phyloP scores from a whole-genome alignment of 2,113 vertebrate species.

The Chlorodrepanis virens region DNA sequence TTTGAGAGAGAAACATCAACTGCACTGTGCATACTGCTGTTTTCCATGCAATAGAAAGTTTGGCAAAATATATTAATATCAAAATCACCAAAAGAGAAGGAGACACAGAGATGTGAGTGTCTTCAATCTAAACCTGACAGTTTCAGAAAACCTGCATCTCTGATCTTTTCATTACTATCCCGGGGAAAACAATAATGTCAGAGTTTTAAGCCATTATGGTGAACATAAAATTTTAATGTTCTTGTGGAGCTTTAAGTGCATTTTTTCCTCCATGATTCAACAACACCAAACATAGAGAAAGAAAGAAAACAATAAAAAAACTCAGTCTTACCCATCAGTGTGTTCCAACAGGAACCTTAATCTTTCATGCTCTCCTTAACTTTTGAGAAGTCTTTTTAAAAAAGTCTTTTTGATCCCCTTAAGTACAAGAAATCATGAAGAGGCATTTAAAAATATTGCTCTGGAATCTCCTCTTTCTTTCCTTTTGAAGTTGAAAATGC shows the following conservation, averaged over 20 bases:
- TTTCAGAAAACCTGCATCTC: not conserved
- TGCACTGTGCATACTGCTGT: not conserved
- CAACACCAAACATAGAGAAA: not conserved
- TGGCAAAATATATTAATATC: not conserved
- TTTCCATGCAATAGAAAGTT: not conserved
- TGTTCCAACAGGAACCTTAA: not conserved
- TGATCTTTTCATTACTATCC: not conserved
- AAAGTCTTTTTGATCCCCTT: not conserved
- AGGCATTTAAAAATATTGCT: not conserved
- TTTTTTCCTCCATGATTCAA: not conserved
- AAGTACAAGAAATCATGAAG: not conserved
- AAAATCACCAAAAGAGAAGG: not conserved
- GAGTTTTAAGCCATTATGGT: not conserved
- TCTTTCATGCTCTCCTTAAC: not conserved
- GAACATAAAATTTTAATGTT: slow-evolving; percentile 45
- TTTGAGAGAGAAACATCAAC: not conserved
- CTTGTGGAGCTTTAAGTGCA: slow-evolving; percentile 19
- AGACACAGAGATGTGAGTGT: not conserved
- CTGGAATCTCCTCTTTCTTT: not conserved
- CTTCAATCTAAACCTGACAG: not conserved
- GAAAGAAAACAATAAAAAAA: not conserved
- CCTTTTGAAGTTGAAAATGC: not conserved
- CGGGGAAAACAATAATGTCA: not conserved
- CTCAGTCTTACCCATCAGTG: not conserved
- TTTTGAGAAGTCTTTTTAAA: not conserved